phyloP scores from a whole-genome alignment of 2,888 invertebrate genomes.

The Julus scanicus region DNA sequence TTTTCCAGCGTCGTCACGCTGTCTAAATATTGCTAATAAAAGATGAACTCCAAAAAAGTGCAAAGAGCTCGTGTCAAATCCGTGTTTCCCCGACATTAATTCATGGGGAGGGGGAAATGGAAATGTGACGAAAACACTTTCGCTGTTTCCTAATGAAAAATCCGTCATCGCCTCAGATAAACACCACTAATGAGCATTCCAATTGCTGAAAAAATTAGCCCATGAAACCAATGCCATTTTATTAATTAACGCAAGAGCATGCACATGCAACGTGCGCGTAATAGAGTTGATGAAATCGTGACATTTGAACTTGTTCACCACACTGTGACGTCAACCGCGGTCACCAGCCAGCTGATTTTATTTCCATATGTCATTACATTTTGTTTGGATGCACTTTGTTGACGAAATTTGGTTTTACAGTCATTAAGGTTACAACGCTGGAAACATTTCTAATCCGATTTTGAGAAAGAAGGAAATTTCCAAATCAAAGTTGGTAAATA shows the following conservation, averaged over 20 bases:
- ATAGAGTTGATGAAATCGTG: neutral
- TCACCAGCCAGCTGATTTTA: neutral
- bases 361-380: neutral
- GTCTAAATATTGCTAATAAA: conserved; percentile 24
- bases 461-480: too few relatives aligned
- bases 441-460: too few relatives aligned
- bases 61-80: neutral
- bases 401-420: neutral
- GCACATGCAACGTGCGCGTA: neutral
- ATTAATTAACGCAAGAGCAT: neutral
- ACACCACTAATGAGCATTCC: neutral
- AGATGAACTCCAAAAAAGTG: conserved; percentile 25
- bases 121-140: neutral
- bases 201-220: neutral
- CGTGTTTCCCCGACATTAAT: neutral
- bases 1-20: conserved; percentile 6
- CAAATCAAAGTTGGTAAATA: too few relatives aligned
- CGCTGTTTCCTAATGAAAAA: neutral
- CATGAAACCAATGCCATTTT: neutral
- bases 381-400: neutral
- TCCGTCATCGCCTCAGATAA: neutral
- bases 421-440: neutral
- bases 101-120: neutral
- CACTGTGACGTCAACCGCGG: neutral
- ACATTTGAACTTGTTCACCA: neutral